Evolutionary conservation across 2,888 invertebrate genomes (phyloP).

Genomic region (Chaetogeoica ovagalla): DNA sequence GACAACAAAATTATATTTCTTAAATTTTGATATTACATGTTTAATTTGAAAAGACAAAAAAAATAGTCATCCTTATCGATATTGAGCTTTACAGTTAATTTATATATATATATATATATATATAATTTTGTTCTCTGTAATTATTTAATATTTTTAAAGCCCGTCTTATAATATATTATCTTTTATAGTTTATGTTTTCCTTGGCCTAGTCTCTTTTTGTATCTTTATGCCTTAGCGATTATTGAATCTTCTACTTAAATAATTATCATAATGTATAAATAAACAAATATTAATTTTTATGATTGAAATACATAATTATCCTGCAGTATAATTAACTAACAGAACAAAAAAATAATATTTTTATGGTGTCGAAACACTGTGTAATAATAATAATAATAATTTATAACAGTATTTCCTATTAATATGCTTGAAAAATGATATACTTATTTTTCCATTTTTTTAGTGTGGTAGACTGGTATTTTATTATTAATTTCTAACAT

Average conservation of each 20-base stretch:
- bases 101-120: constrained; percentile 21
- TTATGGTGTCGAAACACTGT: constrained; percentile 9
- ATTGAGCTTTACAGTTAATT: constrained; percentile 12
- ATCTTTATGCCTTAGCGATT: constrained; percentile 30
- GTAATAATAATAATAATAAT: constrained; percentile 29
- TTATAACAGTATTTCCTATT: constrained; percentile 35
- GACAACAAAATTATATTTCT: neutral
- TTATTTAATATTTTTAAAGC: constrained; percentile 28
- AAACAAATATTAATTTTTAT: constrained; percentile 25
- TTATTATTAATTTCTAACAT: constrained; percentile 46
- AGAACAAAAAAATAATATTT: constrained; percentile 43
- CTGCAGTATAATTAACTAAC: constrained; percentile 23
- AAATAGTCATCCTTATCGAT: constrained; percentile 12
- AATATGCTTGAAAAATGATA: constrained; percentile 20
- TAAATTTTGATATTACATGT: constrained; percentile 17
- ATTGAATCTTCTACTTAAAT: constrained; percentile 42
- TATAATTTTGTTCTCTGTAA: constrained; percentile 33
- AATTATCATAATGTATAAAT: constrained; percentile 20
- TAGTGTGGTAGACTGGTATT: constrained; percentile 41
- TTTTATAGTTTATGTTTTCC: constrained; percentile 49
- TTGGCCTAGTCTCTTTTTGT: constrained; percentile 44
- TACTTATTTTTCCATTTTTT: constrained; percentile 15
- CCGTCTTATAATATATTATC: constrained; percentile 30
- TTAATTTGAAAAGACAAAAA: constrained; percentile 10
- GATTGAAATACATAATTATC: constrained; percentile 3